Percentiles rank a stretch among this genome's conserved stretches.
phyloP scores from a whole-genome alignment of 1,140 invertebrate species.

The Sinonovacula constricta region DNA sequence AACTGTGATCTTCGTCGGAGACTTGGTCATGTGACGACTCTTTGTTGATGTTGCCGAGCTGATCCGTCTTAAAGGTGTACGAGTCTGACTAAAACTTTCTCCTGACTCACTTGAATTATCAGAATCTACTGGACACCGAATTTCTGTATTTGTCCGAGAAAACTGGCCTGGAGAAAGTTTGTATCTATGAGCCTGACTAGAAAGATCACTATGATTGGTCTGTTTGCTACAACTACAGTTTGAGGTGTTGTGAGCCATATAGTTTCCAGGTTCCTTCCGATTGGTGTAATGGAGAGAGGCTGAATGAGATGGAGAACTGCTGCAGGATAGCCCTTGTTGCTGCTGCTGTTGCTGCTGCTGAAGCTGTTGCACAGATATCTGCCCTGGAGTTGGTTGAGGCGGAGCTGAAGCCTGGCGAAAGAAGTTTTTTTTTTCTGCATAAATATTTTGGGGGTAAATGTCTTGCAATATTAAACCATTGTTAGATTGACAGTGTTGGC shows the following conservation, averaged over 20 bases:
- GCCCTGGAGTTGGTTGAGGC: background rate
- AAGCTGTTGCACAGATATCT: background rate
- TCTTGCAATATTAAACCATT: background rate
- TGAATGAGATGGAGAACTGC: background rate
- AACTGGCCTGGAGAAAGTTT: constrained; percentile 23
- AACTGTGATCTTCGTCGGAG: constrained; percentile 40
- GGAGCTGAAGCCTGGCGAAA: background rate
- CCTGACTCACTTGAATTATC: constrained; percentile 49
- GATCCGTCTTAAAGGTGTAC: constrained; percentile 21
- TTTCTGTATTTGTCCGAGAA: constrained; percentile 26
- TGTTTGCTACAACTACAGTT: constrained; percentile 24
- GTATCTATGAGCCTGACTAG: constrained; percentile 39
- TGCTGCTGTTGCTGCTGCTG: too few relatives aligned
- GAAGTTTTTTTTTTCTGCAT: background rate
- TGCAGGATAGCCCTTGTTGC: background rate
- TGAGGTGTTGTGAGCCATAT: background rate
- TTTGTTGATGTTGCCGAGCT: constrained; percentile 30
- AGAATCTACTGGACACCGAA: constrained; percentile 11
- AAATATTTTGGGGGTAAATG: background rate
- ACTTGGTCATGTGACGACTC: constrained; percentile 12
- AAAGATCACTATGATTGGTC: constrained; percentile 16
- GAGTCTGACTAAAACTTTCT: background rate
- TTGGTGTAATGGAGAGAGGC: constrained; percentile 19
- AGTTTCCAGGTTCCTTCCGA: constrained; percentile 29
- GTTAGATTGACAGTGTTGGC: too few relatives aligned